A percentile compares a stretch with the other conserved stretches of the same genome.
Evolutionary conservation across 2,888 invertebrate genomes (phyloP).

Genomic region (Drosophila fulvimacula): DNA sequence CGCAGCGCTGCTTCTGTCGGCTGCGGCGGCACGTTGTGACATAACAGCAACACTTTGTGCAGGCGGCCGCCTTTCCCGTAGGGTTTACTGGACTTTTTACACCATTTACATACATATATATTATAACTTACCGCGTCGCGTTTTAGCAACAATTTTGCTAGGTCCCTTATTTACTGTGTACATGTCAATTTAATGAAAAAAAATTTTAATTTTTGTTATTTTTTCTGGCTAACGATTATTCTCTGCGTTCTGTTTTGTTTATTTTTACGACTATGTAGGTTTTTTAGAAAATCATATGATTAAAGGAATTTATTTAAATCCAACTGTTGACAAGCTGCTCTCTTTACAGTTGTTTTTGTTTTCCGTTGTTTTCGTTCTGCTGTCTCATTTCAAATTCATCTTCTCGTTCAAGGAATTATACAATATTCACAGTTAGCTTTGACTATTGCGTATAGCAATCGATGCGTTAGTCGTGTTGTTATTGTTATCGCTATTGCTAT

Average conservation of each 20-base stretch:
- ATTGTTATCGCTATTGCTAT: slow-evolving; percentile 11
- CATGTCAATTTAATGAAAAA: slow-evolving; percentile 86
- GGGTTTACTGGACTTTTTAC: slow-evolving; percentile 53
- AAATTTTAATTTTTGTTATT: slow-evolving; percentile 16
- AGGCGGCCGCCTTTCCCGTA: slow-evolving; percentile 34
- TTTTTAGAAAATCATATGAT: slow-evolving; percentile 58
- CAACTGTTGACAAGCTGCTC: slow-evolving; percentile 43
- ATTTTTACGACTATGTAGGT: slow-evolving; percentile 13
- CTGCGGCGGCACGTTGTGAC: slow-evolving; percentile 72
- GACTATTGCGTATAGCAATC: slow-evolving; percentile 24
- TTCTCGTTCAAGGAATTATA: slow-evolving; percentile 55
- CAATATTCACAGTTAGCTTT: slow-evolving; percentile 58
- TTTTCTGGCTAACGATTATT: slow-evolving; percentile 7
- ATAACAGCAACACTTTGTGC: slow-evolving; percentile 75
- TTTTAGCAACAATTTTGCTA: slow-evolving; percentile 94
- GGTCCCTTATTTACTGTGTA: slow-evolving; percentile 95
- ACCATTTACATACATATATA: slow-evolving; percentile 14
- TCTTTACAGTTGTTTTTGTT: slow-evolving; percentile 15
- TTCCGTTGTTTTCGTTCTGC: slow-evolving; percentile 1
- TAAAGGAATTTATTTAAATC: slow-evolving; percentile 31
- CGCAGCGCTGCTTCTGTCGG: slow-evolving; percentile 43
- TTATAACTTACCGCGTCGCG: slow-evolving; percentile 89
- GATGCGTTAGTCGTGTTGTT: slow-evolving; percentile 10
- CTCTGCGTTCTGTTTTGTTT: slow-evolving; percentile 20
- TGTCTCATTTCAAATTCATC: slow-evolving; percentile 49